Base-by-base conservation (phyloP, 2,113 vertebrate genomes). In the Brachyistius frenatus region DNA sequence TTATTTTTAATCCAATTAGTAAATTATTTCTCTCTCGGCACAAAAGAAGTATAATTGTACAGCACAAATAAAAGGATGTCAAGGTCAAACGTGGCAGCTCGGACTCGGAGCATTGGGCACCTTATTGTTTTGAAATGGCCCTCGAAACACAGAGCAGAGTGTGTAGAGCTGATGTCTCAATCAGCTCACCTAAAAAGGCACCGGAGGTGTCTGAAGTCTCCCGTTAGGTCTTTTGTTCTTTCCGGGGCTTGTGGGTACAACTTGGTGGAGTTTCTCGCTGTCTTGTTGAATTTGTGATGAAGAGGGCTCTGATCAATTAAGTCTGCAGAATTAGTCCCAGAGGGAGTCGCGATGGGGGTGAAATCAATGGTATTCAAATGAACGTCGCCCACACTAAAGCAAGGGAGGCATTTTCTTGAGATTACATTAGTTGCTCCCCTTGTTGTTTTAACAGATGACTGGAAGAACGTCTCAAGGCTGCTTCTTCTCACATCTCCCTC, bases 341-440 rank as follows among this genome's bases (percentile, higher is more conserved):
- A 61, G 85, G 81, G 86, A 80, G 50, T 15, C 33, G 55, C 56
- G 57, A 78, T 73, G 44, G 53, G 81, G 80, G 66, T 66, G 32
- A 86, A 91, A 93, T 94, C 90, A 90, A 90, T 90, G 77, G 33
- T 80, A 83, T 91, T 90, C 78, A 92, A 93, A 92, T 90, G 83
- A 88, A 76, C 61, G 53, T 81, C 46, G 54, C 84, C 79, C 84
- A 82, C 72, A 58, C 73, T 30, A 44, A 72, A 55, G 74, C 78
- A 58, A 80, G 83, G 15, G 35, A 81, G 62, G 81, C 68, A 31
- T 79, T 83, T 89, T 80, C 81, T 63, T 61, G 37, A 83, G 69
- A 72, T 81, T 78, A 69, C 86, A 91, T 89, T 76, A 85, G 69
- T 77, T 77, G 90, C 88, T 90, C 86, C 66, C 69, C 65, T 75